phyloP scores from a whole-genome alignment of 2,888 invertebrate genomes.

The Brenthis ino region DNA sequence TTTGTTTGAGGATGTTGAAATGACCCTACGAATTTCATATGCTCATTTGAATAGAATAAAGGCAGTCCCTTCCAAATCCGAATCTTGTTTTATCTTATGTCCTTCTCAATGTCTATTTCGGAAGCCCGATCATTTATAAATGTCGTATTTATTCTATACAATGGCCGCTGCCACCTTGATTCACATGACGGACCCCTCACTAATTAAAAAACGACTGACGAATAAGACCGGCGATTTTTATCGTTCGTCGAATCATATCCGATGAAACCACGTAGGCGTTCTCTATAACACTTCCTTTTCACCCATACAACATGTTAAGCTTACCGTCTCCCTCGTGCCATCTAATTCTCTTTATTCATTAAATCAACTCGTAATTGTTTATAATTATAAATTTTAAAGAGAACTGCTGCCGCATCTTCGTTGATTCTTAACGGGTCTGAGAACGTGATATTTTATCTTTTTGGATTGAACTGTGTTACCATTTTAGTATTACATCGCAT shows the following conservation, averaged over 20 bases:
- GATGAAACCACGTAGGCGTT: slow-evolving; percentile 76
- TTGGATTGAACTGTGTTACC: slow-evolving; percentile 42
- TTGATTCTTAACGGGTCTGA: slow-evolving; percentile 70
- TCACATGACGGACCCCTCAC: slow-evolving; percentile 77
- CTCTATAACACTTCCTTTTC: slow-evolving; percentile 63
- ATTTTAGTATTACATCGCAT: slow-evolving; percentile 11
- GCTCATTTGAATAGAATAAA: slow-evolving; percentile 51
- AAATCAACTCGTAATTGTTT: slow-evolving; percentile 75
- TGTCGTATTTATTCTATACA: slow-evolving; percentile 74
- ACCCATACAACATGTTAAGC: slow-evolving; percentile 47
- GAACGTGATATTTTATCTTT: slow-evolving; percentile 71
- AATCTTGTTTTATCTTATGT: slow-evolving; percentile 52
- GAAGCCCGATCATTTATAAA: slow-evolving; percentile 65
- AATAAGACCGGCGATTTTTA: slow-evolving; percentile 81
- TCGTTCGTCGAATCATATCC: slow-evolving; percentile 77
- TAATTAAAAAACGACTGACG: slow-evolving; percentile 80
- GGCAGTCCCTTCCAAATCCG: slow-evolving; percentile 43
- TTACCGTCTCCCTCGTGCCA: slow-evolving; percentile 57
- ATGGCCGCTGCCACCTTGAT: slow-evolving; percentile 69
- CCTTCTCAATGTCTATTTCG: slow-evolving; percentile 64
- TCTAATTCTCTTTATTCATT: slow-evolving; percentile 69
- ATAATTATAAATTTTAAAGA: slow-evolving; percentile 76
- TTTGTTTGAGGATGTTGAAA: slow-evolving; percentile 35
- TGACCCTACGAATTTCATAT: slow-evolving; percentile 45
- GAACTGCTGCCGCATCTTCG: slow-evolving; percentile 60